Evolutionary conservation across 2,888 invertebrate genomes (phyloP).

Genomic region (Aelia acuminata): DNA sequence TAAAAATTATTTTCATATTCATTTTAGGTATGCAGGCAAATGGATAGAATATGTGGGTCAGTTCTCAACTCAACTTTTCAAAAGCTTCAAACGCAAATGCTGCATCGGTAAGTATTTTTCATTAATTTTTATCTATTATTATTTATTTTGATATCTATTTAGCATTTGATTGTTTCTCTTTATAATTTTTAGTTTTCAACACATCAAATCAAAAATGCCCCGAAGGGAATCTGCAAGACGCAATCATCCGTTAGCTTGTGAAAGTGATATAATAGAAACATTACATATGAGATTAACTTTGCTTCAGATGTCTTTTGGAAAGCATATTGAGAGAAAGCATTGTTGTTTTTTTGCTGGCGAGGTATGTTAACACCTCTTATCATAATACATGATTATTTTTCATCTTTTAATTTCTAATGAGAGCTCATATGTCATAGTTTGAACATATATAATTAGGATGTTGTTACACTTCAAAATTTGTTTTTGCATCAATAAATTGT

Average conservation of each 20-base stretch:
- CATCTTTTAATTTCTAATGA: too few relatives aligned
- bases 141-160: neutral
- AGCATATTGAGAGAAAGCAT: slow-evolving; percentile 93
- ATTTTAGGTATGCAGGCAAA: slow-evolving; percentile 82
- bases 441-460: too few relatives aligned
- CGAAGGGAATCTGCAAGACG: slow-evolving; percentile 91
- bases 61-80: slow-evolving; percentile 89
- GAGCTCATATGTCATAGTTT: too few relatives aligned
- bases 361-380: slow-evolving; percentile 71
- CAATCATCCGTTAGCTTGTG: slow-evolving; percentile 90
- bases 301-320: slow-evolving; percentile 94
- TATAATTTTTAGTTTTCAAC: slow-evolving; percentile 77
- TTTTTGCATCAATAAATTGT: too few relatives aligned
- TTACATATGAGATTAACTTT: slow-evolving; percentile 92
- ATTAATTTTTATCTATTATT: neutral
- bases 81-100: slow-evolving; percentile 86
- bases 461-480: too few relatives aligned
- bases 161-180: neutral
- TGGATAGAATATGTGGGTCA: slow-evolving; percentile 85
- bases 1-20: neutral
- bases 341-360: slow-evolving; percentile 96
- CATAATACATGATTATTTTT: neutral
- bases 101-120: slow-evolving; percentile 70
- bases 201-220: slow-evolving; percentile 92
- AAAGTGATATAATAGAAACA: slow-evolving; percentile 94